Evolutionary conservation across 2,797 vertebrate species (phyloP).

Genomic region (Pangasius mekongensis): DNA sequence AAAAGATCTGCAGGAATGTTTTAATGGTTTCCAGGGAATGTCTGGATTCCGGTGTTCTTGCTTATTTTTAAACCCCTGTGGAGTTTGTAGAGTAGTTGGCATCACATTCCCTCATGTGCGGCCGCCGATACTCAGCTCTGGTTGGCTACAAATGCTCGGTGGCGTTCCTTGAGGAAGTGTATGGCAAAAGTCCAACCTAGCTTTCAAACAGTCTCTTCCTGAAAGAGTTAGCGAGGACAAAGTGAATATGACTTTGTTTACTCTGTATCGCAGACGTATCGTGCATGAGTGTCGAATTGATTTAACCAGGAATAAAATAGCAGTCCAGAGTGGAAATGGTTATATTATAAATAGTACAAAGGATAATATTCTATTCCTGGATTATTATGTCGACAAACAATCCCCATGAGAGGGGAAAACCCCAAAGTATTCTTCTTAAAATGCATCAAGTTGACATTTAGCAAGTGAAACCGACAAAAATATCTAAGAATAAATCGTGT

Average conservation of each 20-base stretch:
- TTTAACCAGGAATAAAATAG: slow-evolving; percentile 1
- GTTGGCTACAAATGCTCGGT: slow-evolving; percentile 31
- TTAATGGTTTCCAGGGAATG: slow-evolving; percentile 49
- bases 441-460: background rate
- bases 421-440: background rate
- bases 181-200: slow-evolving; percentile 31
- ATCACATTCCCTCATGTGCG: slow-evolving; percentile 22
- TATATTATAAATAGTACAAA: slow-evolving; percentile 16
- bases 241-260: background rate
- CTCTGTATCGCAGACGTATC: background rate
- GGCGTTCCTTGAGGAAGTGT: slow-evolving; percentile 23
- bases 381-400: background rate
- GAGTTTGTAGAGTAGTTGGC: slow-evolving; percentile 23
- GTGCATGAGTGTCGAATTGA: background rate
- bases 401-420: background rate
- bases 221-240: background rate
- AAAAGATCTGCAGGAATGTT: slow-evolving; percentile 14
- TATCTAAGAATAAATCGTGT: background rate
- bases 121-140: slow-evolving; percentile 25
- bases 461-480: background rate
- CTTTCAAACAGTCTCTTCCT: slow-evolving; percentile 43
- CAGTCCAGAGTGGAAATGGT: background rate
- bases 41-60: slow-evolving; percentile 30
- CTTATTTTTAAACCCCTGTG: slow-evolving; percentile 47
- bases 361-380: slow-evolving; percentile 20